These are phyloP conservation scores for Cyprinodon brontotheroides DNA, from an alignment of 2,113 vertebrate species.

Conservation along the genomic window DNA sequence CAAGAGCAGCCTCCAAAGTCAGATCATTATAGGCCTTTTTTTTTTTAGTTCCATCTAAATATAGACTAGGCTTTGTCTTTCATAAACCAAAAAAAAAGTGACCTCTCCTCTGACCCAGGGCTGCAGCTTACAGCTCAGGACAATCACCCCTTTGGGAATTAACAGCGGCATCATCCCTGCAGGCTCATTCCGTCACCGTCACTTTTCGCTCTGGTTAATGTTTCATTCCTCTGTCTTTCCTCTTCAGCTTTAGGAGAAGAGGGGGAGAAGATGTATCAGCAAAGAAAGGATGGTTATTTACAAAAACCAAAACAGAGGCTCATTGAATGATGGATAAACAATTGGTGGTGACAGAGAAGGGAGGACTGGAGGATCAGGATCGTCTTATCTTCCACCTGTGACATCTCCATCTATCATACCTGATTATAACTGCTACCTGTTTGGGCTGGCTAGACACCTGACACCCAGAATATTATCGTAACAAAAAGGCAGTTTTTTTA, in stretches of 20 bases:
- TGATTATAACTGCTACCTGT: constrained; percentile 57
- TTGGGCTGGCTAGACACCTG: background rate
- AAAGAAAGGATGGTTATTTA: constrained; percentile 68
- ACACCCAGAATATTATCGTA: constrained; percentile 9
- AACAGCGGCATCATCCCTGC: constrained; percentile 73
- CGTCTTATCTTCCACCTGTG: constrained; percentile 64
- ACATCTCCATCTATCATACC: constrained; percentile 65
- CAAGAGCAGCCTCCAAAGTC: no score
- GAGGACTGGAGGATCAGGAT: constrained; percentile 2
- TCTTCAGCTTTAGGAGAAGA: constrained; percentile 16
- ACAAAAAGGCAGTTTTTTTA: background rate
- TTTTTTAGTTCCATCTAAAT: constrained; percentile 32
- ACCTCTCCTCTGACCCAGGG: constrained; percentile 73
- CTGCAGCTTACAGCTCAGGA: constrained; percentile 68
- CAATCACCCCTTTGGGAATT: constrained; percentile 72
- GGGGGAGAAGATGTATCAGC: constrained; percentile 35
- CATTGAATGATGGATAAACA: constrained; percentile 77
- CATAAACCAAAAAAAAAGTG: constrained; percentile 61
- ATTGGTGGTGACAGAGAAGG: constrained; percentile 56
- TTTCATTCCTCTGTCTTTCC: constrained; percentile 69
- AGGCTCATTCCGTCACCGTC: constrained; percentile 75
- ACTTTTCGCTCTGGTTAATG: constrained; percentile 77
- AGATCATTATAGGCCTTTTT: background rate
- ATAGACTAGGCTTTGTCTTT: constrained; percentile 49
- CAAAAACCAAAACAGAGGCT: constrained; percentile 67